Evolutionary conservation across 2,113 vertebrate species (phyloP).

Genomic region (Phainopepla nitens): DNA sequence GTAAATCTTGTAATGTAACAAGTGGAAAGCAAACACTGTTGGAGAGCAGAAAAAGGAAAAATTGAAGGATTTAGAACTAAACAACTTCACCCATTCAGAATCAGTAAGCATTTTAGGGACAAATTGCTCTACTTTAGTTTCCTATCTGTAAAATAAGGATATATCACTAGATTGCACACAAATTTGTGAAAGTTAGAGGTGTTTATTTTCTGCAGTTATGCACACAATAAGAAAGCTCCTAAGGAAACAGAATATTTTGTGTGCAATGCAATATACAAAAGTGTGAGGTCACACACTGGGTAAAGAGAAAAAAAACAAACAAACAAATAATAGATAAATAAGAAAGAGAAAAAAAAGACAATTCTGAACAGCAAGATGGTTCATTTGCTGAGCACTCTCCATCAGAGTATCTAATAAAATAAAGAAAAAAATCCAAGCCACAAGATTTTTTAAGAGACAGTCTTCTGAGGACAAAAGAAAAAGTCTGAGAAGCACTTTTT

Average conservation of each 20-base stretch:
- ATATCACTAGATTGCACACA: background rate
- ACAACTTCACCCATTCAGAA: background rate
- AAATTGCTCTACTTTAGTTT: background rate
- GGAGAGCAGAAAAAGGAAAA: background rate
- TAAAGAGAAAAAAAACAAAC: background rate
- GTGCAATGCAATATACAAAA: fast-evolving
- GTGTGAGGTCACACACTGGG: background rate
- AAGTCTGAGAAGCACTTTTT: background rate
- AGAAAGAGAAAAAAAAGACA: background rate
- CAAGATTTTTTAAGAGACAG: background rate
- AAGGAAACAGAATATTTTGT: background rate
- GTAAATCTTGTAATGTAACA: background rate
- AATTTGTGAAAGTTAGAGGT: background rate
- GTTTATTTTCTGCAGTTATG: background rate
- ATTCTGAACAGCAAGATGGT: background rate
- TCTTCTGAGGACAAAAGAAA: background rate
- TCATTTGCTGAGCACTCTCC: background rate
- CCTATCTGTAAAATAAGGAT: background rate
- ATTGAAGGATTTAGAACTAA: background rate
- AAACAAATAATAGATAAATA: background rate
- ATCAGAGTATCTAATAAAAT: background rate
- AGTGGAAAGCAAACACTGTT: background rate
- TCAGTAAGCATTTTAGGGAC: background rate
- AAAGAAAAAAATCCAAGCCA: background rate
- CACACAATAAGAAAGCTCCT: background rate